Evolutionary conservation across 2,888 invertebrate genomes (phyloP).

Genomic region (Tillus elongatus): DNA sequence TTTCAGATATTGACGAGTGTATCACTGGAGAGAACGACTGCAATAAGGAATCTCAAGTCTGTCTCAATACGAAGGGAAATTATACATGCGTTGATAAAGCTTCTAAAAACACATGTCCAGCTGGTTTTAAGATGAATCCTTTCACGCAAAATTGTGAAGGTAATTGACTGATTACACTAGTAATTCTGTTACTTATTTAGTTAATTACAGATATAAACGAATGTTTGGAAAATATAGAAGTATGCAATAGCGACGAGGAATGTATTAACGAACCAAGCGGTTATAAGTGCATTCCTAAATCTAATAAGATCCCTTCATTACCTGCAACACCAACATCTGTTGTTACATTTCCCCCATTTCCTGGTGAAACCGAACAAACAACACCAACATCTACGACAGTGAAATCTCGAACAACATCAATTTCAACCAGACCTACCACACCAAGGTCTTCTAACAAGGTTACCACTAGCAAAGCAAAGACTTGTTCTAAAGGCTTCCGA

Average conservation of each 20-base stretch:
- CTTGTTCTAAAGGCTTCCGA: conserved; percentile 9
- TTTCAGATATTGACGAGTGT: conserved; percentile 67
- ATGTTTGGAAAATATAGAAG: conserved; percentile 53
- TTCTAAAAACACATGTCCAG: conserved; percentile 50
- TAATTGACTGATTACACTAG: conserved; percentile 28
- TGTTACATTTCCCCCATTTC: too few species aligned
- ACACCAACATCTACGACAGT: conserved; percentile 14
- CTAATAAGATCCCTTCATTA: too few species aligned
- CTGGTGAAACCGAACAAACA: conserved; percentile 17
- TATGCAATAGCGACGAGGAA: conserved; percentile 49
- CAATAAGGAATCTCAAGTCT: conserved; percentile 55
- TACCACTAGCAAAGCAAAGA: conserved; percentile 7
- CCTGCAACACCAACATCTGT: too few species aligned
- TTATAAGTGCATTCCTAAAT: conserved; percentile 51
- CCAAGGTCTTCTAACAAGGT: conserved; percentile 5
- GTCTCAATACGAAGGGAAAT: conserved; percentile 61
- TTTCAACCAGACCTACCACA: conserved; percentile 4
- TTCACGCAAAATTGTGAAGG: conserved; percentile 51
- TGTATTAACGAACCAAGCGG: conserved; percentile 62
- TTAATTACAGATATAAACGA: conserved; percentile 63
- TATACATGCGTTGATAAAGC: conserved; percentile 62
- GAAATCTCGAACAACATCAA: too few species aligned
- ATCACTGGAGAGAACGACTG: conserved; percentile 55
- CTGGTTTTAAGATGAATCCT: conserved; percentile 54
- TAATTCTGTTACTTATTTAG: too few species aligned